Percentiles rank a stretch among this genome's conserved stretches.
These are phyloP conservation scores for Troides aeacus DNA, from an alignment of 2,888 invertebrate genomes.

Conservation along the genomic window DNA sequence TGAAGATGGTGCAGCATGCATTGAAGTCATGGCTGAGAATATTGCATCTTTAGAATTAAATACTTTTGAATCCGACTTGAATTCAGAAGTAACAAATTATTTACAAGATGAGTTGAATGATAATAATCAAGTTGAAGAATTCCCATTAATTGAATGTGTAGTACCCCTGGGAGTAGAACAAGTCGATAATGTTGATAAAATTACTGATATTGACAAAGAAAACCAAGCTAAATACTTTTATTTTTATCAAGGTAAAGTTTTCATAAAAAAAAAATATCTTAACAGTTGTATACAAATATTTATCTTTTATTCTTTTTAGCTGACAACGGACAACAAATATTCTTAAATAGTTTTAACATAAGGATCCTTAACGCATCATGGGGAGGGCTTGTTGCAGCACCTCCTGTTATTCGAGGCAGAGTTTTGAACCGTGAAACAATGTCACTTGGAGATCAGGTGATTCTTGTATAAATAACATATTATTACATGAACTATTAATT, in stretches of 20 bases:
- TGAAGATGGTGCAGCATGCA: conserved; percentile 63
- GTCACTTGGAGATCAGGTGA: conserved; percentile 85
- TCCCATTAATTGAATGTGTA: conserved; percentile 52
- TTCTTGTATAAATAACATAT: not conserved
- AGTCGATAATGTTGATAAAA: conserved; percentile 42
- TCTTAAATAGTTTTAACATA: conserved; percentile 93
- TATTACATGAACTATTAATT: not conserved
- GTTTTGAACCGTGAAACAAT: conserved; percentile 93
- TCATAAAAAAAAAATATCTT: not conserved
- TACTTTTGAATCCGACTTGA: conserved; percentile 48
- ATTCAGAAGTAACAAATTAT: conserved; percentile 57
- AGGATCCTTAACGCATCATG: conserved; percentile 93
- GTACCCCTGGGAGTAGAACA: conserved; percentile 39
- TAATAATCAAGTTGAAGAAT: conserved; percentile 48
- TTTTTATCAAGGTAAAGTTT: conserved; percentile 88
- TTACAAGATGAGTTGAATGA: conserved; percentile 53
- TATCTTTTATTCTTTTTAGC: conserved; percentile 74
- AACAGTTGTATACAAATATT: not conserved
- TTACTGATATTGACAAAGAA: conserved; percentile 62
- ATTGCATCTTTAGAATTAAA: conserved; percentile 44
- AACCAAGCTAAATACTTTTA: conserved; percentile 83
- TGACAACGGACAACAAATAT: conserved; percentile 94
- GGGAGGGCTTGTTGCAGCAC: conserved; percentile 89
- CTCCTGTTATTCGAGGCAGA: conserved; percentile 85
- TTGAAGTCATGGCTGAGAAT: conserved; percentile 52